phyloP scores from a whole-genome alignment of 2,113 vertebrate species.

The Plecturocebus donacophilus region DNA sequence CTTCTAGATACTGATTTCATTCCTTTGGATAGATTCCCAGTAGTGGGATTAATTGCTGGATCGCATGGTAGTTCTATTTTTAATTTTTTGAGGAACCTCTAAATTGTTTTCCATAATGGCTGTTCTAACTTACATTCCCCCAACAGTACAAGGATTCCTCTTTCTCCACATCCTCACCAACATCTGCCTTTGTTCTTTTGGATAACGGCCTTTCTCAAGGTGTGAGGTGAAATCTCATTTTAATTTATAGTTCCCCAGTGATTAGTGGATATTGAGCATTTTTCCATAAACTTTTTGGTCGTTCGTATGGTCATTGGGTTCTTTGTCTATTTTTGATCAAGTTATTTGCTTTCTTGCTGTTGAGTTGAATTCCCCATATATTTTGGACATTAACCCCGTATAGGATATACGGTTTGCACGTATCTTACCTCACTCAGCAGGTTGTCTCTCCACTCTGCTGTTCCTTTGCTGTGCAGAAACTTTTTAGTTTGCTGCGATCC shows the following conservation, averaged over 20 bases:
- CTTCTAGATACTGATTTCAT: too few relatives aligned
- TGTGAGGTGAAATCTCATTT: neutral
- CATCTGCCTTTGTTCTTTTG: neutral
- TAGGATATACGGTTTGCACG: neutral
- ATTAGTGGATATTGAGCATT: neutral
- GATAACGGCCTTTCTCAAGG: neutral
- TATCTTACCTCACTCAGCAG: neutral
- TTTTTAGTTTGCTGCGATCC: neutral
- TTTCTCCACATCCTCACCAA: neutral
- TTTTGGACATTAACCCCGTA: neutral
- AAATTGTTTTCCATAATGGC: neutral
- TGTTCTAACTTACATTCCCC: neutral
- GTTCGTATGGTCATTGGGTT: neutral
- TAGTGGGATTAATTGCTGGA: neutral
- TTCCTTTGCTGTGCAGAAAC: neutral
- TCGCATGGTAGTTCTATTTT: neutral
- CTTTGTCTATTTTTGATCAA: neutral
- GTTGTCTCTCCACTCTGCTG: neutral
- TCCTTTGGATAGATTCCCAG: neutral
- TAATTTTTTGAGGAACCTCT: neutral
- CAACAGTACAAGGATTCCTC: neutral
- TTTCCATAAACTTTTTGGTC: neutral
- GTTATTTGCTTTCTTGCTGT: neutral
- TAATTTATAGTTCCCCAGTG: neutral
- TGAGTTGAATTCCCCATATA: neutral